Evolutionary conservation across 2,797 vertebrate species (phyloP).

Genomic region (Poeciliopsis paucimaculata): DNA sequence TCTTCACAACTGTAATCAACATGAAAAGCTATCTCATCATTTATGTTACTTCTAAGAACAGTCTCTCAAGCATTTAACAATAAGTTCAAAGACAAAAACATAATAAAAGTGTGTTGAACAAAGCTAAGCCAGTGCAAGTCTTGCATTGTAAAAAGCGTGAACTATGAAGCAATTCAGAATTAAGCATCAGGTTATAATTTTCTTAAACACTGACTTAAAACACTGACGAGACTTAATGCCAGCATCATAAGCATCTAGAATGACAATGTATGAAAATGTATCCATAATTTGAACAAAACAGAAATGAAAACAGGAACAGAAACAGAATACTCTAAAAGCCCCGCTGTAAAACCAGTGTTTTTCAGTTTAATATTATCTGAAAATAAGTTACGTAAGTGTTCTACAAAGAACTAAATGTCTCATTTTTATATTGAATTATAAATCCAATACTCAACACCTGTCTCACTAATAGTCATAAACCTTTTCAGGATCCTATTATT

Average conservation of each 20-base stretch:
- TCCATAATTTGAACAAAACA: not conserved
- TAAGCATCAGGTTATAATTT: not conserved
- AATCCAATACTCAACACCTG: not conserved
- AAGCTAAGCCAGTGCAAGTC: not conserved
- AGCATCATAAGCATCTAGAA: not conserved
- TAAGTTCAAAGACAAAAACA: not conserved
- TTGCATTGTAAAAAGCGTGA: not conserved
- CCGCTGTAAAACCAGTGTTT: constrained; percentile 1
- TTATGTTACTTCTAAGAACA: not conserved
- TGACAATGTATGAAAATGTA: not conserved
- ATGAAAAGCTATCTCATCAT: not conserved
- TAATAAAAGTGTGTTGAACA: not conserved
- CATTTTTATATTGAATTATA: not conserved
- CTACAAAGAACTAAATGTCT: not conserved
- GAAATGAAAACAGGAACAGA: not conserved
- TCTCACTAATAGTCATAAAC: constrained; percentile 19
- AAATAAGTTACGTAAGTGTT: not conserved
- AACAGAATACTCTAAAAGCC: not conserved
- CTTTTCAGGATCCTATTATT: constrained; percentile 34
- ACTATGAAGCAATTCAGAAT: not conserved
- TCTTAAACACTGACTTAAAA: not conserved
- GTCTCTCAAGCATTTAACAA: not conserved
- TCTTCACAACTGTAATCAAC: not conserved
- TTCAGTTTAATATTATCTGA: constrained; percentile 30
- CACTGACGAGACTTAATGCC: not conserved